Percentiles rank a stretch among this genome's conserved stretches.
Conservation (phyloP, 2,888 invertebrate genomes). For the Syrista parreyssii region DNA sequence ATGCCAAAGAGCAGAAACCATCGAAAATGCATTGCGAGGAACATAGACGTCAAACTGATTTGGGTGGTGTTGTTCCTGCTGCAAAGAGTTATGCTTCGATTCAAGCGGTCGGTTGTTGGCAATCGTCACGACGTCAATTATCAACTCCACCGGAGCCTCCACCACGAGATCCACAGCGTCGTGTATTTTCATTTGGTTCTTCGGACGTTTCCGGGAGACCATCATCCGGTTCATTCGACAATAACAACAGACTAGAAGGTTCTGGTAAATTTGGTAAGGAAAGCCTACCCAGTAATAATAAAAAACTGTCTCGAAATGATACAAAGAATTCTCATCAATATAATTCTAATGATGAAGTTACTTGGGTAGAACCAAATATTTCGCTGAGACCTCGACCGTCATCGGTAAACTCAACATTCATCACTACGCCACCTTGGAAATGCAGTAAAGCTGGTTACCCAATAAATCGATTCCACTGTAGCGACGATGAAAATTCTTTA, state of each 20-base stretch:
- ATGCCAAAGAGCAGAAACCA: neutral
- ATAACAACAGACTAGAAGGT: neutral
- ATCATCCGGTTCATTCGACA: neutral
- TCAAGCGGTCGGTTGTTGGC: neutral
- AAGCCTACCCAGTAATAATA: neutral
- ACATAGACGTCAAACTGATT: neutral
- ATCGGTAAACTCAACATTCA: neutral
- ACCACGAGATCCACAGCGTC: conserved; percentile 78
- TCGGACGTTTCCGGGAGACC: neutral
- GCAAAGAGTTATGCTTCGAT: neutral
- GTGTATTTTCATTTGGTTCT: conserved; percentile 30
- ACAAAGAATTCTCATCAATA: conserved; percentile 9
- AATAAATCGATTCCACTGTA: neutral
- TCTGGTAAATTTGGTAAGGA: neutral
- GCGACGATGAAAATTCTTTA: neutral
- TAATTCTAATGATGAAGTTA: conserved; percentile 26
- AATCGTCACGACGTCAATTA: conserved; percentile 3
- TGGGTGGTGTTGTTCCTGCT: neutral
- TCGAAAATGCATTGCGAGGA: neutral
- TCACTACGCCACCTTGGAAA: neutral
- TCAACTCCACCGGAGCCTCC: conserved; percentile 80
- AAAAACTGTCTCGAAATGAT: neutral
- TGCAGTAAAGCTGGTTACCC: neutral
- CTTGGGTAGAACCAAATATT: neutral
- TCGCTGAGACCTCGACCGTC: neutral